Evolutionary conservation across 2,113 vertebrate species (phyloP).

Genomic region (Hippotragus niger): DNA sequence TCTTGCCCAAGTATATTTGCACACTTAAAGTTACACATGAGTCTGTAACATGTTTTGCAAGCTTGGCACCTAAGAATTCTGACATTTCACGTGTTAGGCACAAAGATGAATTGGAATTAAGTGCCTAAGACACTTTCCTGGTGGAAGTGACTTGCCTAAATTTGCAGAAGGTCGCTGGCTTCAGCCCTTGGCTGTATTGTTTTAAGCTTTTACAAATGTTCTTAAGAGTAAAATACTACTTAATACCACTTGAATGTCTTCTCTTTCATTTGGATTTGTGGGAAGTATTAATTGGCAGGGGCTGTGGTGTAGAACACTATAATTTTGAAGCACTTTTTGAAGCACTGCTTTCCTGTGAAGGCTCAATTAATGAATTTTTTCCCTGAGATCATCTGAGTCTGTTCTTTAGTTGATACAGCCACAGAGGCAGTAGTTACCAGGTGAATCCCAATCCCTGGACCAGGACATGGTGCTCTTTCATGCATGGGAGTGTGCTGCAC

Average conservation of each 20-base stretch:
- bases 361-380: neutral
- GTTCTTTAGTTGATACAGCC: neutral
- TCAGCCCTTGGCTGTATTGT: neutral
- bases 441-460: neutral
- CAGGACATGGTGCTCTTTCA: neutral
- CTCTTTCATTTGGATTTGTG: constrained; percentile 34
- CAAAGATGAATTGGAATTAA: constrained; percentile 42
- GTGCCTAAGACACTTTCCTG: constrained; percentile 5
- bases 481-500: neutral
- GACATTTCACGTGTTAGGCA: neutral
- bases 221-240: constrained; percentile 59
- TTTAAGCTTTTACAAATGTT: constrained; percentile 55
- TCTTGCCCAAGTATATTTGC: neutral
- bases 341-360: neutral
- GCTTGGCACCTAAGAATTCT: neutral
- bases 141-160: constrained; percentile 9
- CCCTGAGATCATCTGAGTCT: neutral
- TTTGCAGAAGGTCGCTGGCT: neutral
- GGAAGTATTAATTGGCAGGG: constrained; percentile 31
- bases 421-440: neutral
- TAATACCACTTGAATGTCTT: constrained; percentile 32
- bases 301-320: neutral
- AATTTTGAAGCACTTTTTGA: neutral
- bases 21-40: neutral
- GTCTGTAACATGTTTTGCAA: neutral